Evolutionary conservation across 1,140 invertebrate genomes (phyloP), one percentile per base, ranked within the genome.

Genomic region (Diprion similis): DNA sequence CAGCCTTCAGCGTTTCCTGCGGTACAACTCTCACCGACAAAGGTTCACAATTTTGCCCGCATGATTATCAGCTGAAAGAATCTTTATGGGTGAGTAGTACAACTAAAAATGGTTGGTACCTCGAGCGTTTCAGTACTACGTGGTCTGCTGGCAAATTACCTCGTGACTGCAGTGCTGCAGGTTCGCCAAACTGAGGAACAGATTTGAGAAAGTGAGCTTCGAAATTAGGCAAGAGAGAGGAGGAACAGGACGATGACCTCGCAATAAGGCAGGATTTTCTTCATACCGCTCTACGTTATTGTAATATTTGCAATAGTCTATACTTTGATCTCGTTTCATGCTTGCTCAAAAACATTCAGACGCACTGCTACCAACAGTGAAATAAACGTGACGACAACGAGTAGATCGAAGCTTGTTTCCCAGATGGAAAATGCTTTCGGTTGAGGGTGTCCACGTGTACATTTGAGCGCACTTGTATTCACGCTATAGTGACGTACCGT

Each of bases 61-160:
- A 75, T 78, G 82, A 82, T 82, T 82, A 83, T 83, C 82, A 75
- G 76, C 66, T 76, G 77, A 78, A 80, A 74, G 75, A 68, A 83
- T 83, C 82, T 83, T 83, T 83, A 83, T 78, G 74, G 72, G 68
- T 46, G 65, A 73, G 77, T 80, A 80, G 77, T 83, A 82, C 81
- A 82, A 71, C 73, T 76, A 76, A 79, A 81, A 75, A 70, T 73
- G 73, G 46, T 68, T 67, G 78, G 80, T 82, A 82, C 77, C 79
- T 81, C 75, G 73, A 65, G 51, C 51, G n/a, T 59, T 59, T 59
- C 51, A 9, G 51, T 81, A 81, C 81, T 79, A 78, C 69, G 75
- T 71, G 51, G 51, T 59, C 51, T 59, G 51, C 51, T 59, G 51
- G 51, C 51, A 59, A 59, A 59, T 59, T 59, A 59, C 51, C 51